Base-by-base conservation (phyloP, 2,113 vertebrate genomes). In the Pygoscelis antarcticus region DNA sequence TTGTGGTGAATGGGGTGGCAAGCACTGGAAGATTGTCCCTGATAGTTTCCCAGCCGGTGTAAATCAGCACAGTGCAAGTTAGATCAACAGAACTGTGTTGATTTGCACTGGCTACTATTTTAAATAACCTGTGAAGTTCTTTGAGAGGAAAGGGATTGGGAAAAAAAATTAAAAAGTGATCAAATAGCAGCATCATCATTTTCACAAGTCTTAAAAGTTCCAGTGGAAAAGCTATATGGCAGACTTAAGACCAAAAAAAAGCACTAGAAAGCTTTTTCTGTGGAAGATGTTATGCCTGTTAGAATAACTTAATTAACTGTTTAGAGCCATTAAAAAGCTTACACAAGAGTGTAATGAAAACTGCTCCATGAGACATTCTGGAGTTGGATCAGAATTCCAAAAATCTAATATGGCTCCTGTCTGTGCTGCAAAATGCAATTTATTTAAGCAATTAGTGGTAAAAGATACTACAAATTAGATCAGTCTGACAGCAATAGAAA, bases 391-490 rank as follows among this genome's bases (percentile, higher is more conserved):
- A 75, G 49, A 97, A 96, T 94, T 95, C 76, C 61, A 85, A 94
- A 87, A 96, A 95, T 97, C 82, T 92, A 97, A 95, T 97, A 78
- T 49, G 38, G 22, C 70, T 94, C 55, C 51, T 87, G 19, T 89
- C 89, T 97, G 38, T 83, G 36, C 18, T 90, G 57, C 32, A 94
- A 89, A 96, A 95, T 90, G 38, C n/a, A 94, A 89, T 94, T 96
- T 95, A 75, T 92, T 95, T 93, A 82, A 83, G 38, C 65, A 95
- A 78, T 97, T 97, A 93, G 54, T 89, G 46, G 36, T 91, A 95
- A 96, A 57, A 57, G 68, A 64, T 82, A 49, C n/a, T 85, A 85
- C 79, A 84, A 91, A 93, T 95, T 87, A 91, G 52, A 96, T 97
- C 60, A 85, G 3, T 62, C 69, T 95, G 83, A 91, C 57, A 95